phyloP scores from a whole-genome alignment of 2,113 vertebrate genomes.

The Glaucidium brasilianum region DNA sequence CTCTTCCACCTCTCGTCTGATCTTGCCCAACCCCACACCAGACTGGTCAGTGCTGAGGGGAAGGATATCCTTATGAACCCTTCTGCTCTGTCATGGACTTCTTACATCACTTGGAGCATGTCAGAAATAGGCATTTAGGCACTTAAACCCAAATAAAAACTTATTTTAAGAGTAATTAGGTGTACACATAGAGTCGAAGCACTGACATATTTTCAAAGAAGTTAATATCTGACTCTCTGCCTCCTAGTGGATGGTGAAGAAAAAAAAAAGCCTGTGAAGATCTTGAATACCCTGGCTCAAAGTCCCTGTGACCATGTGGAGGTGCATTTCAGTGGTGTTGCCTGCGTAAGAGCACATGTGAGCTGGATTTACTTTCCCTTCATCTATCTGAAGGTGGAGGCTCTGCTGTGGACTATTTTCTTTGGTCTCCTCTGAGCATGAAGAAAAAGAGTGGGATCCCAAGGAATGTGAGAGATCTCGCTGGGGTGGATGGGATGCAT shows the following conservation, averaged over 20 bases:
- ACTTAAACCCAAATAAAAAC: neutral
- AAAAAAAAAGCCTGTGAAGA: neutral
- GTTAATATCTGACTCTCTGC: neutral
- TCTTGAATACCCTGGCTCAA: neutral
- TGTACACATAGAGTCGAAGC: neutral
- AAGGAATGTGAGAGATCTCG: neutral
- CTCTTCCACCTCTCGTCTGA: neutral
- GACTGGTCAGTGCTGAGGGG: neutral
- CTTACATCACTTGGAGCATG: neutral
- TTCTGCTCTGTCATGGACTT: neutral
- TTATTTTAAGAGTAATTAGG: neutral
- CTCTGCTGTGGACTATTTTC: neutral
- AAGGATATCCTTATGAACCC: neutral
- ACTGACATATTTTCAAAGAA: neutral
- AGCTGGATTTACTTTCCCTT: neutral
- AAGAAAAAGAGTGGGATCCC: neutral
- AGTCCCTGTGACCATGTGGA: neutral
- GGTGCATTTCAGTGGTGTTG: neutral
- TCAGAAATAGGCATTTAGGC: neutral
- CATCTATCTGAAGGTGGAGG: neutral
- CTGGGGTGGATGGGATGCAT: neutral
- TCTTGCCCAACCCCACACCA: neutral
- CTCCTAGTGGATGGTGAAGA: neutral
- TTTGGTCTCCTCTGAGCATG: neutral
- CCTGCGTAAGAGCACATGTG: accelerated